A percentile compares a stretch with the other conserved stretches of the same genome.
phyloP scores from a whole-genome alignment of 2,113 vertebrate genomes.

The Emydocephalus ijimae region DNA sequence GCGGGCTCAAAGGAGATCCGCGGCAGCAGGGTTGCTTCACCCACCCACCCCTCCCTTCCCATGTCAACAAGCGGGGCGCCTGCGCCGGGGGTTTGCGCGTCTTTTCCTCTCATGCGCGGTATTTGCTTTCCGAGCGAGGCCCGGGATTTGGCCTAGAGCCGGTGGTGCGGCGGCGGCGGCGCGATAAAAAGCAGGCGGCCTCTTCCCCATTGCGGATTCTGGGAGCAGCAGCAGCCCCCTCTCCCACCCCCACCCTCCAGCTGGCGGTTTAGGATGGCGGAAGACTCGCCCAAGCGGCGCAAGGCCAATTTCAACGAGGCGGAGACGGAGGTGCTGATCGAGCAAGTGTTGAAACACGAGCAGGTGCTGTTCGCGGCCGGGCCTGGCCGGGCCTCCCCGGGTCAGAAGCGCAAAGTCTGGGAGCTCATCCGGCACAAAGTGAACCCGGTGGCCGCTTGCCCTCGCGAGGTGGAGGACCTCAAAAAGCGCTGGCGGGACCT shows the following conservation, averaged over 20 bases:
- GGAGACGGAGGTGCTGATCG: conserved; percentile 64
- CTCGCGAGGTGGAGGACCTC: conserved; percentile 59
- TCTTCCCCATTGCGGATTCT: not conserved
- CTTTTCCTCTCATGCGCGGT: conserved; percentile 64
- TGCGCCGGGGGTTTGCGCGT: conserved; percentile 52
- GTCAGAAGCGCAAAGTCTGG: conserved; percentile 55
- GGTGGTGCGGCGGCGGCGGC: not conserved
- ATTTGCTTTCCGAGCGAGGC: conserved; percentile 44
- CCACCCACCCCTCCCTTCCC: conserved; percentile 4
- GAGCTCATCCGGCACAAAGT: conserved; percentile 63
- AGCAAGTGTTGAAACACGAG: conserved; percentile 64
- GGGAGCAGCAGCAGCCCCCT: not conserved
- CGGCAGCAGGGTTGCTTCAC: not conserved
- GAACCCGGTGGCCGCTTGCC: conserved; percentile 63
- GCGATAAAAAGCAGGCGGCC: too few species aligned
- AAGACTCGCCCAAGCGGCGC: conserved; percentile 61
- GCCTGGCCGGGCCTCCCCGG: conserved; percentile 49
- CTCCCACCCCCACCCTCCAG: too few species aligned
- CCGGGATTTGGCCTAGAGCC: conserved; percentile 34
- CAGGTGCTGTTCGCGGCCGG: conserved; percentile 54
- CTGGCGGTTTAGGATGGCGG: conserved; percentile 32
- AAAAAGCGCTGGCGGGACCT: conserved; percentile 66
- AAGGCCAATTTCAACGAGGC: conserved; percentile 65
- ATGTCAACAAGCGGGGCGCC: conserved; percentile 58
- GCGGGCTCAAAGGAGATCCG: not conserved